Percentiles rank a stretch among this genome's conserved stretches.
These are phyloP conservation scores for Xylota segnis DNA, from an alignment of 2,888 invertebrate genomes.

Conservation along the genomic window DNA sequence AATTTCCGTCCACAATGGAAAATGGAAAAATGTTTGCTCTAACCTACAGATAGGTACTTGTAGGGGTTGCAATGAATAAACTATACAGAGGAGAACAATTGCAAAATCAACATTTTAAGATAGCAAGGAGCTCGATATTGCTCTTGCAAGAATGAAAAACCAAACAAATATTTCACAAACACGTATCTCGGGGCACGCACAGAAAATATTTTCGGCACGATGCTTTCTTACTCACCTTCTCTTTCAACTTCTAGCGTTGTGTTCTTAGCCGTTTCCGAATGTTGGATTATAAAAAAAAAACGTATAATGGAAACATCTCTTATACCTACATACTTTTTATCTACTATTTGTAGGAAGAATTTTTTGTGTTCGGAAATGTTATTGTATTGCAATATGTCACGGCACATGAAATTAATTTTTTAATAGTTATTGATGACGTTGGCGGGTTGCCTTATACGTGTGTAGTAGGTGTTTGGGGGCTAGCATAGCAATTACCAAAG, in stretches of 20 bases:
- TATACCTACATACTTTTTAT: conserved; percentile 14
- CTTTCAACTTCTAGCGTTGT: conserved; percentile 18
- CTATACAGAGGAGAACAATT: conserved; percentile 71
- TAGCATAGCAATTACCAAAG: conserved; percentile 42
- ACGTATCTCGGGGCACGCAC: conserved; percentile 61
- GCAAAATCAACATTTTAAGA: conserved; percentile 76
- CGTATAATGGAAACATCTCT: conserved; percentile 25
- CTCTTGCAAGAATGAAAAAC: conserved; percentile 69
- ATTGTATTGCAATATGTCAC: conserved; percentile 44
- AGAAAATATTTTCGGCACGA: conserved; percentile 49
- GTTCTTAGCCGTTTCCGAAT: conserved; percentile 26
- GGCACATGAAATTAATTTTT: conserved; percentile 43
- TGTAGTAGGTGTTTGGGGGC: conserved; percentile 48
- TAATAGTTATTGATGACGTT: conserved; percentile 70
- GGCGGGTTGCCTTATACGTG: conserved; percentile 23
- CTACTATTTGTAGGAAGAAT: conserved; percentile 33
- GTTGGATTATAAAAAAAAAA: conserved; percentile 2
- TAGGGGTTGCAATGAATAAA: conserved; percentile 77
- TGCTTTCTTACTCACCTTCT: conserved; percentile 21
- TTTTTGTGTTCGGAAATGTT: conserved; percentile 30
- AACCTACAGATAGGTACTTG: conserved; percentile 75
- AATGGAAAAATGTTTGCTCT: conserved; percentile 75
- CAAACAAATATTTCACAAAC: conserved; percentile 62
- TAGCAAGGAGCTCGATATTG: conserved; percentile 67
- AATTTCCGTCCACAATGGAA: conserved; percentile 76